Evolutionary conservation across 2,797 vertebrate genomes (phyloP).

Genomic region (Anolis apletophallus): DNA sequence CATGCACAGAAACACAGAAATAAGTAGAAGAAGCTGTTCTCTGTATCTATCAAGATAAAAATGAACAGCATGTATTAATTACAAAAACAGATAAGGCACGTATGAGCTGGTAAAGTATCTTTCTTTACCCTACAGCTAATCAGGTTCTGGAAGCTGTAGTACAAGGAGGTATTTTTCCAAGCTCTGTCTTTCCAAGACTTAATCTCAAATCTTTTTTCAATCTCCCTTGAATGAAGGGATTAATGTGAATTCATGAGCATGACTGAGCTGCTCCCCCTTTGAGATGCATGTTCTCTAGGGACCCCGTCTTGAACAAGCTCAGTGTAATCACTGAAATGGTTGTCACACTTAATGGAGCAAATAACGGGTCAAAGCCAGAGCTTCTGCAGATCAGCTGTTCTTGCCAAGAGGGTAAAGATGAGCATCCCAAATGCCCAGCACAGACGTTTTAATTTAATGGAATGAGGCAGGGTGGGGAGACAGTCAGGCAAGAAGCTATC

Average conservation of each 20-base stretch:
- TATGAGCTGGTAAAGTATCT: neutral
- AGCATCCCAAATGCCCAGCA: slow-evolving; percentile 60
- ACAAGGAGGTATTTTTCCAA: neutral
- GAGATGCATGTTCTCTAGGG: slow-evolving; percentile 54
- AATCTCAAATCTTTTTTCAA: slow-evolving; percentile 45
- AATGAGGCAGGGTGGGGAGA: slow-evolving; percentile 66
- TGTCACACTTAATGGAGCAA: slow-evolving; percentile 72
- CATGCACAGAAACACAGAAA: neutral
- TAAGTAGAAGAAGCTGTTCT: neutral
- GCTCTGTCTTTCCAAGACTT: slow-evolving; percentile 20
- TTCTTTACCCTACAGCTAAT: too few species aligned
- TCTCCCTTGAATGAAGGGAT: neutral
- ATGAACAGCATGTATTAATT: slow-evolving; percentile 9
- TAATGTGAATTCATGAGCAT: slow-evolving; percentile 25
- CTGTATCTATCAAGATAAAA: neutral
- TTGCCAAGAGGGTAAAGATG: slow-evolving; percentile 50
- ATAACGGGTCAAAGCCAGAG: slow-evolving; percentile 56
- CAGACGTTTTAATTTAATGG: slow-evolving; percentile 74
- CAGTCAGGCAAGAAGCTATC: slow-evolving; percentile 76
- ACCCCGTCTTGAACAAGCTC: slow-evolving; percentile 53
- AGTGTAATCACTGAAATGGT: slow-evolving; percentile 56
- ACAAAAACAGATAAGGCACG: neutral
- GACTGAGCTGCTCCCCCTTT: slow-evolving; percentile 2
- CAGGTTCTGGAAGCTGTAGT: too few species aligned
- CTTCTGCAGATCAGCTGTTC: slow-evolving; percentile 58